Conservation (phyloP, 2,113 vertebrate genomes). For the Corydoras maculifer region DNA sequence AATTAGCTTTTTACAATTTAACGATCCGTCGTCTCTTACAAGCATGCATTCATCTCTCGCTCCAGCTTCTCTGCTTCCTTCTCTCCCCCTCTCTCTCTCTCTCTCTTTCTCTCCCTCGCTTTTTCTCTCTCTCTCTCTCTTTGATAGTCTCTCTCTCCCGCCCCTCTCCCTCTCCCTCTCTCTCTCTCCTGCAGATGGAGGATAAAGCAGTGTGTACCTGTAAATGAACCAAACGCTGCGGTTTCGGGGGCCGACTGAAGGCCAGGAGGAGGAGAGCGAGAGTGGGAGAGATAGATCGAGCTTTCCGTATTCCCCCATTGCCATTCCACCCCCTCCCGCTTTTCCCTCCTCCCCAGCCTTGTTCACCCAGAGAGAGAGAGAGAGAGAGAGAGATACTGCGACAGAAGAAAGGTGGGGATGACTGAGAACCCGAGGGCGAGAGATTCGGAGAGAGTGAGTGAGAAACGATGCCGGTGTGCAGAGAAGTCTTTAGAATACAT, state of each 20-base stretch:
- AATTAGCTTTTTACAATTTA: conserved; percentile 54
- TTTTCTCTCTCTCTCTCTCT: conserved; percentile 46
- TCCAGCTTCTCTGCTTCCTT: conserved; percentile 27
- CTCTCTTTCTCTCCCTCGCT: background rate
- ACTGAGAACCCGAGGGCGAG: conserved; percentile 26
- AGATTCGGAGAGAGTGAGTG: conserved; percentile 31
- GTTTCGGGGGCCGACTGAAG: conserved; percentile 84
- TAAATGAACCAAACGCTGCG: conserved; percentile 95
- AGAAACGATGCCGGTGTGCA: conserved; percentile 24
- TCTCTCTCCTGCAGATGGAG: conserved; percentile 70
- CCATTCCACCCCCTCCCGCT: conserved; percentile 63
- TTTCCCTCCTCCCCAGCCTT: conserved; percentile 43
- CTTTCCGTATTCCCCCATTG: conserved; percentile 71
- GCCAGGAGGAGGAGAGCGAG: conserved; percentile 81
- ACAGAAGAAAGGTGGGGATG: conserved; percentile 38
- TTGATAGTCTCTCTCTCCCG: conserved; percentile 48
- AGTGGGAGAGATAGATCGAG: conserved; percentile 63
- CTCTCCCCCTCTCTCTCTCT: conserved; percentile 31
- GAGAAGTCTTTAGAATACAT: background rate
- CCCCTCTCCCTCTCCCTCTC: conserved; percentile 38
- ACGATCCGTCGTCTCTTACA: conserved; percentile 54
- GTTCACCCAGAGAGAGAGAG: conserved; percentile 27
- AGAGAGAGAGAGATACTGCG: conserved; percentile 30
- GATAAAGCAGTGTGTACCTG: conserved; percentile 79
- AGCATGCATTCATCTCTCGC: conserved; percentile 43